These are phyloP conservation scores for Plecotus auritus DNA, from an alignment of 2,113 vertebrate species.

Conservation along the genomic window DNA sequence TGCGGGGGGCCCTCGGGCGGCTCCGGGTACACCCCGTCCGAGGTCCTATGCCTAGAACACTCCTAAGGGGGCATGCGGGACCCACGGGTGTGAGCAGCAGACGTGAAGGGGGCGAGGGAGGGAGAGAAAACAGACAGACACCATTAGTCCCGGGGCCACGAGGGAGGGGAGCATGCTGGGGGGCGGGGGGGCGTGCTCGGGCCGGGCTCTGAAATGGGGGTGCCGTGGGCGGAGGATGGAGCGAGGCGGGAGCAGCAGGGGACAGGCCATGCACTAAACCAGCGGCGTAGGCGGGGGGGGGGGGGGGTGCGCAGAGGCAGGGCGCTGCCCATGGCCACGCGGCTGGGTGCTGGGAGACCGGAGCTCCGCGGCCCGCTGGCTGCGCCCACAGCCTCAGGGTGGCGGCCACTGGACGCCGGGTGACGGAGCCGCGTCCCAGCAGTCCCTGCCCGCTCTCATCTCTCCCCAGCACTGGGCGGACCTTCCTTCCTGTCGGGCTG, in stretches of 20 bases:
- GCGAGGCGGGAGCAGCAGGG: not conserved
- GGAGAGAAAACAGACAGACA: slow-evolving; percentile 93
- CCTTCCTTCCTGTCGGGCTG: not conserved
- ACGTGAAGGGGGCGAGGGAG: slow-evolving; percentile 81
- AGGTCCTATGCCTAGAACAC: slow-evolving; percentile 84
- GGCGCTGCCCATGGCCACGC: not conserved
- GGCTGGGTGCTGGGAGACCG: not conserved
- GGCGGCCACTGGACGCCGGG: not conserved
- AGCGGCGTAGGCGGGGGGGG: not conserved
- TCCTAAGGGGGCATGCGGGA: slow-evolving; percentile 84
- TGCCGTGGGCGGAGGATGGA: slow-evolving; percentile 46
- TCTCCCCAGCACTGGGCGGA: too few relatives aligned
- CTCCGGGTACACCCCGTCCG: slow-evolving; percentile 87
- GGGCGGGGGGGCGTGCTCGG: slow-evolving; percentile 87
- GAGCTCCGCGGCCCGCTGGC: not conserved
- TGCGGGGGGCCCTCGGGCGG: slow-evolving; percentile 89
- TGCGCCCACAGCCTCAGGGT: not conserved
- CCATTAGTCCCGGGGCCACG: slow-evolving; percentile 93
- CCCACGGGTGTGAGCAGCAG: slow-evolving; percentile 82
- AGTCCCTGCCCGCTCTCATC: rapidly evolving
- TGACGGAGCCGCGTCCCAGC: not conserved
- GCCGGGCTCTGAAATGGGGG: slow-evolving; percentile 82
- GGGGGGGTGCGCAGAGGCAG: not conserved
- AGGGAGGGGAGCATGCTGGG: slow-evolving; percentile 84
- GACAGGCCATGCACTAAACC: not conserved